phyloP scores from a whole-genome alignment of 64 coral and sea anemone genomes.

The Montipora foliosa region DNA sequence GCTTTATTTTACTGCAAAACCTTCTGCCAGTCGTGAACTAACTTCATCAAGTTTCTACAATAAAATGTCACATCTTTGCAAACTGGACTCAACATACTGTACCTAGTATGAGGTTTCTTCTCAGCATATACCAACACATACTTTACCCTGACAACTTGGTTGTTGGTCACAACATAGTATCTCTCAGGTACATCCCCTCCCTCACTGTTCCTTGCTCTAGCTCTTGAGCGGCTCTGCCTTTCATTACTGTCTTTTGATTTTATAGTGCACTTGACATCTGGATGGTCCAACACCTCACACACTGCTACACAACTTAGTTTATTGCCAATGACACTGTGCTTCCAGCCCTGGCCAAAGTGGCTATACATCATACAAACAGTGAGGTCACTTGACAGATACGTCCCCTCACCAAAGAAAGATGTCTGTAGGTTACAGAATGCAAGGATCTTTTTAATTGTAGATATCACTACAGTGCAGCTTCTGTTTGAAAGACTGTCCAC shows the following conservation, averaged over 20 bases:
- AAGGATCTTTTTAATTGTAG: background rate
- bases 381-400: constrained; percentile 93
- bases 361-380: constrained; percentile 93
- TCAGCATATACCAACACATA: constrained; percentile 94
- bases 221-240: constrained; percentile 53
- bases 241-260: constrained; percentile 59
- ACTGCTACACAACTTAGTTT: constrained; percentile 94
- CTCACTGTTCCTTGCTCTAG: constrained; percentile 87
- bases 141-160: constrained; percentile 89
- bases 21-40: too few relatives aligned
- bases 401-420: constrained; percentile 98
- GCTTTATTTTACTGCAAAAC: too few relatives aligned
- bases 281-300: constrained; percentile 94
- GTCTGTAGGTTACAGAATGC: constrained; percentile 54
- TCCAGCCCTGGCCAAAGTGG: constrained; percentile 84
- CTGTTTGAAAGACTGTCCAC: too few relatives aligned
- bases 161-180: constrained; percentile 98
- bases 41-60: too few relatives aligned
- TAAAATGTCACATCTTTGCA: background rate
- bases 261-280: constrained; percentile 93
- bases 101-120: constrained; percentile 51
- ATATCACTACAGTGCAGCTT: too few relatives aligned
- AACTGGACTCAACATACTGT: background rate
- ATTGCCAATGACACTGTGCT: constrained; percentile 62
- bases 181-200: constrained; percentile 97